Conservation (phyloP, 2,797 vertebrate species). For the Thaleichthys pacificus region DNA sequence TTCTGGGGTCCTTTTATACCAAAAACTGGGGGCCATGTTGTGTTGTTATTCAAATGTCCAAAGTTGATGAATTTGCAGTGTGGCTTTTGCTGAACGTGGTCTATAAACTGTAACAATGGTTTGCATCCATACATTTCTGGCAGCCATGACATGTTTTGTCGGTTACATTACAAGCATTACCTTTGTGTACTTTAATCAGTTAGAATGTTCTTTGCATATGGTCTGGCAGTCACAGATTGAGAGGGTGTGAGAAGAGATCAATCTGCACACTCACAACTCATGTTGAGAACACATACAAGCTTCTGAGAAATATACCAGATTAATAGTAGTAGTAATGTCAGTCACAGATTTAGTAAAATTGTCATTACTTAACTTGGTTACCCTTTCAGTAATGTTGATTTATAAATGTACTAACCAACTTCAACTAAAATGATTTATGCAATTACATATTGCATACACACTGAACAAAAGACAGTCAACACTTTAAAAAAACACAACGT, state of each 20-base stretch:
- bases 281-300: background rate
- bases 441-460: background rate
- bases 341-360: too few relatives aligned
- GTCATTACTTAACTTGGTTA: too few relatives aligned
- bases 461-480: background rate
- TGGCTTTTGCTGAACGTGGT: slow-evolving; percentile 73
- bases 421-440: too few relatives aligned
- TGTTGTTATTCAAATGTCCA: slow-evolving; percentile 78
- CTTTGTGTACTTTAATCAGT: slow-evolving; percentile 54
- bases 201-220: slow-evolving; percentile 66
- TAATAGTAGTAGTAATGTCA: too few relatives aligned
- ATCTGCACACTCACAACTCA: background rate
- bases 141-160: slow-evolving; percentile 67
- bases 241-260: background rate
- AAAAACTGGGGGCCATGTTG: slow-evolving; percentile 52
- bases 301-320: background rate
- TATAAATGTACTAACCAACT: too few relatives aligned
- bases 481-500: background rate
- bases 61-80: slow-evolving; percentile 79
- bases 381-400: too few relatives aligned
- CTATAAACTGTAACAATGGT: slow-evolving; percentile 70
- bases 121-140: slow-evolving; percentile 77
- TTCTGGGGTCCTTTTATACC: slow-evolving; percentile 72
- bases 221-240: slow-evolving; percentile 33
- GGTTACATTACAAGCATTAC: slow-evolving; percentile 57